phyloP scores from a whole-genome alignment of 2,888 invertebrate species.

The Formica aserva region DNA sequence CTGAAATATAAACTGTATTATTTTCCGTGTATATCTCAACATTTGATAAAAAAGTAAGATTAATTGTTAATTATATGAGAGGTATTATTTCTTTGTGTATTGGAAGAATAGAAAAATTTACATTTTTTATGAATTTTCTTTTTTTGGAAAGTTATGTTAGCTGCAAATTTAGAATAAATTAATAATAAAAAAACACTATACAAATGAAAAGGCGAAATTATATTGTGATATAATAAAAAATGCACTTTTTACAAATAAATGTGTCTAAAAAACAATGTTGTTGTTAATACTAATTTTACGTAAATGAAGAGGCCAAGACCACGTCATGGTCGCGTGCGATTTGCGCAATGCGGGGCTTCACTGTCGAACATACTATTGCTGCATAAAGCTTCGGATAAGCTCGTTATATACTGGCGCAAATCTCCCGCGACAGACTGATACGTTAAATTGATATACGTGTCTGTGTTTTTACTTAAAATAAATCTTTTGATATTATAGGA shows the following conservation, averaged over 20 bases:
- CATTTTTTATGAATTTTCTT: not conserved
- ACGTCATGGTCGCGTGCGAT: slow-evolving; percentile 73
- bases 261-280: not conserved
- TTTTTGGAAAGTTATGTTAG: not conserved
- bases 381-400: slow-evolving; percentile 67
- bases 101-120: not conserved
- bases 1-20: not conserved
- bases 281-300: slow-evolving; percentile 52
- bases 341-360: slow-evolving; percentile 73
- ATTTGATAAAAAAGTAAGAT: not conserved
- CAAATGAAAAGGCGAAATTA: not conserved
- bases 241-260: not conserved
- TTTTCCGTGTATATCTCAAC: not conserved
- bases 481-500: not conserved
- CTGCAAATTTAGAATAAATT: not conserved
- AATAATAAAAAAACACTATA: not conserved
- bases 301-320: slow-evolving; percentile 64
- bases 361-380: slow-evolving; percentile 73
- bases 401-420: slow-evolving; percentile 62
- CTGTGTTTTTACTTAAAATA: slow-evolving; percentile 10
- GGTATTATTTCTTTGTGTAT: not conserved
- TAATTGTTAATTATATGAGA: not conserved
- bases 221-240: not conserved
- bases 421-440: slow-evolving; percentile 15
- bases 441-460: not conserved